phyloP scores from a whole-genome alignment of 2,113 vertebrate species.

The Psophia crepitans region DNA sequence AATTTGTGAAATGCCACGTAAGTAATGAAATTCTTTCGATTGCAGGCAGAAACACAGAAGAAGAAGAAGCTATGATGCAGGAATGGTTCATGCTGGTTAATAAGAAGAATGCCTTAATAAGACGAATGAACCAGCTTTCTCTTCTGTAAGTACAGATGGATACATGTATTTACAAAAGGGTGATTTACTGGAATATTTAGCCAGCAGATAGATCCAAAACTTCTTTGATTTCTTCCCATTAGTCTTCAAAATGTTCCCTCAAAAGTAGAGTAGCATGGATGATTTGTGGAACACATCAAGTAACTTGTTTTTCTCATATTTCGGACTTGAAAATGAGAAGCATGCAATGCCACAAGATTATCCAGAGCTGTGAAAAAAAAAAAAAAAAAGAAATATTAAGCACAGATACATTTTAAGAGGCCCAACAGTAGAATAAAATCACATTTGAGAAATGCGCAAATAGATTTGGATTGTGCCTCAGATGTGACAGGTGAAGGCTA shows the following conservation, averaged over 20 bases:
- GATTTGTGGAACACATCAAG: neutral
- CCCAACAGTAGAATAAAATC: neutral
- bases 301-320: neutral
- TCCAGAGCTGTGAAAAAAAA: neutral
- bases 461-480: neutral
- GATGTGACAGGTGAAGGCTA: neutral
- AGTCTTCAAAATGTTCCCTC: neutral
- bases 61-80: slow-evolving; percentile 99
- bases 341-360: neutral
- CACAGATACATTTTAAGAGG: neutral
- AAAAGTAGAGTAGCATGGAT: neutral
- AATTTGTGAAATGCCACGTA: neutral
- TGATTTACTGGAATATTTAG: neutral
- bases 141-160: slow-evolving; percentile 85
- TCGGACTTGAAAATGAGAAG: slow-evolving; percentile 16
- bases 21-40: neutral
- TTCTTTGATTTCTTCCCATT: neutral
- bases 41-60: slow-evolving; percentile 96
- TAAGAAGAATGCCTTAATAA: slow-evolving; percentile 98
- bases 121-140: slow-evolving; percentile 98
- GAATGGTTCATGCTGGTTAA: slow-evolving; percentile 99
- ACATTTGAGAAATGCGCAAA: neutral
- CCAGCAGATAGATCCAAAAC: neutral
- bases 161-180: neutral
- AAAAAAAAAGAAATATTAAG: neutral